Base-by-base conservation (phyloP, 2,888 invertebrate species). In the Cabera pusaria region DNA sequence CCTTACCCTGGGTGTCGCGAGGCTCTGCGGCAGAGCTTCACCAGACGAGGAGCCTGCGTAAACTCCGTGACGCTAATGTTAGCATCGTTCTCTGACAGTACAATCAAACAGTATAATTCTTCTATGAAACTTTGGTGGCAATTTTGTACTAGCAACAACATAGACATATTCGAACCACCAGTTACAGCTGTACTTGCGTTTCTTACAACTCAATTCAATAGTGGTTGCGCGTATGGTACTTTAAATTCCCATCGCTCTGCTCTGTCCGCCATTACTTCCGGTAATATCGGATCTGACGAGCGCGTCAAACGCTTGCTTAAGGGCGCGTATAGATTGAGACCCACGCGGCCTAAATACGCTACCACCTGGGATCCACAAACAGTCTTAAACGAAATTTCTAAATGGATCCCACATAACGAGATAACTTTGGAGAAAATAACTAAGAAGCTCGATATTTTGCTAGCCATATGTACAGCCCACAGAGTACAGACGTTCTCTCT, bases 1-100 rank as follows among this genome's bases (percentile, higher is more conserved):
- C 7, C 52, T 53, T 8, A 34, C 20, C 27, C 33, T 56, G 44
- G 38, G 43, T 36, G 52, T 50, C 22, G 52, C 32, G 25, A 50
- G 16, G 37, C 45, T 56, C 43, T 57, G 49, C 31, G 49, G 52
- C 17, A 55, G 12, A 10, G 42, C 10, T 8, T 51, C 16, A 4
- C 47, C 16, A 40, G 20, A 1, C 33, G 23, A 1, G 43, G 31
- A 8, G 8, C 49, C 2, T 35, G 46, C 9, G 4, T 14, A 9
- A 24, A n/a, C 2, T 44, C 46, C 3, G 11, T 51, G 4, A 22
- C 48, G 1, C 44, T 56, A 16, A 10, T 54, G 5, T 35, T 54
- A 34, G 19, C 47, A 0, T 52, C 57, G 1, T 46, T 56, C 9
- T 24, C 46, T 6, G 0, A 8, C 5, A 44, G 46, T 4, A 53